Evolutionary conservation across 1,140 invertebrate genomes (phyloP).

Genomic region (Capitella teleta): DNA sequence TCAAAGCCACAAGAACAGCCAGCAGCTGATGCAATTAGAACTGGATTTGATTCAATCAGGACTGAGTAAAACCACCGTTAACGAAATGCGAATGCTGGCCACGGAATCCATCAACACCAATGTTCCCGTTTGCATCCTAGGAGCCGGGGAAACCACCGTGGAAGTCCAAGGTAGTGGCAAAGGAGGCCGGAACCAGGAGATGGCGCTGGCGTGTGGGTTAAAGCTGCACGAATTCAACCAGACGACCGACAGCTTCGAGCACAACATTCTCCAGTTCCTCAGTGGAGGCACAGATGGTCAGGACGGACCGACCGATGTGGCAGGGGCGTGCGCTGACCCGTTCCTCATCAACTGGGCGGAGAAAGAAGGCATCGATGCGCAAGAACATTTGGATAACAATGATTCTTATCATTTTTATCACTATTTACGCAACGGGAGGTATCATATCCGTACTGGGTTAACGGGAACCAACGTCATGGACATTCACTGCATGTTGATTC

Average conservation of each 20-base stretch:
- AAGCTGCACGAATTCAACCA: constrained; percentile 11
- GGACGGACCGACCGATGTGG: constrained; percentile 89
- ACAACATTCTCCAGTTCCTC: constrained; percentile 52
- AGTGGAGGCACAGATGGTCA: constrained; percentile 93
- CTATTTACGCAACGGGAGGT: constrained; percentile 51
- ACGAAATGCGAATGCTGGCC: constrained; percentile 15
- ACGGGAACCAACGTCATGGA: constrained; percentile 99
- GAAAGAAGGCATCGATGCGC: constrained; percentile 24
- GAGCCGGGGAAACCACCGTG: constrained; percentile 86
- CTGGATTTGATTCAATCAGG: constrained; percentile 20
- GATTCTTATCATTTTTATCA: constrained; percentile 79
- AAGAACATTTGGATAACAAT: constrained; percentile 60
- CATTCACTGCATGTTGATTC: constrained; percentile 61
- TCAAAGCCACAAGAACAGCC: constrained; percentile 5
- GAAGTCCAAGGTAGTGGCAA: constrained; percentile 56
- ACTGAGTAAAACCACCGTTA: constrained; percentile 22
- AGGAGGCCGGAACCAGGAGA: constrained; percentile 89
- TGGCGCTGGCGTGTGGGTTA: constrained; percentile 55
- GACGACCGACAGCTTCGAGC: too few relatives aligned
- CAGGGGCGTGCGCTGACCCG: constrained; percentile 68
- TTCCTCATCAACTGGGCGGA: constrained; percentile 15
- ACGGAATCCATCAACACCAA: constrained; percentile 17
- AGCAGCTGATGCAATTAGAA: constrained; percentile 18
- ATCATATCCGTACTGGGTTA: constrained; percentile 72
- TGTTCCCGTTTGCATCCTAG: constrained; percentile 53